Base-by-base conservation (phyloP, 1,140 invertebrate genomes). In the Harlomillsia oculata region DNA sequence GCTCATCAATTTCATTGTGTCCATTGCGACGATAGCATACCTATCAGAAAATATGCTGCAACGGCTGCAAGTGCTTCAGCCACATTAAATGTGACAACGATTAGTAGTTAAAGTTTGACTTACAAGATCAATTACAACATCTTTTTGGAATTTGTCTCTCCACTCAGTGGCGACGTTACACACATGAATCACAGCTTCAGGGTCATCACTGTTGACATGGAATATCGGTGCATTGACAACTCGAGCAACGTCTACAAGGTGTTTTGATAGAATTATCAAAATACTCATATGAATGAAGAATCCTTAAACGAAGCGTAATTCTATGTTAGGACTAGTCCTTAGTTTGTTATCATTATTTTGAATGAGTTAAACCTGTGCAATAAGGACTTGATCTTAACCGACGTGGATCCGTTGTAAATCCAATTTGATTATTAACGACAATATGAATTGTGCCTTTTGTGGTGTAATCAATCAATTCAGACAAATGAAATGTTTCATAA, bases 161-260 rank as follows among this genome's bases (percentile, higher is more conserved):
- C 94, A 99, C 73, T 99, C 93, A 20, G 95, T 89, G 16, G 97
- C 97, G 37, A 99, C 87, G 72, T 95, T 94, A 71, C 91, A 97
- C 1, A 98, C 94, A 73, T 97, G 89, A 78, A 96, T 90, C 26
- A 99, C 96, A 23, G 93, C 92, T 73, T 99, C 96, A 0, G 95
- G 93, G 76, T 99, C 93, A 72, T 99, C 97, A 44, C 89, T 85
- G 72, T 99, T 99, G 1, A 99, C 97, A 71, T 99, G 97, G 83
- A 99, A 98, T 65, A 99, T 99, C 0, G 96, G 97, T 20, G 94
- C 94, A 71, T 97, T 97, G 3, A 99, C 93, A 34, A 99, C 94
- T 66, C 94, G 82, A 20, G 94, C 97, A 29, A 99, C 95, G 75
- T 99, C n/a, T n/a, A n/a, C n/a, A n/a, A n/a, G n/a, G n/a, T n/a